Conservation (phyloP, 2,797 vertebrate species). For the Galago senegalensis region DNA sequence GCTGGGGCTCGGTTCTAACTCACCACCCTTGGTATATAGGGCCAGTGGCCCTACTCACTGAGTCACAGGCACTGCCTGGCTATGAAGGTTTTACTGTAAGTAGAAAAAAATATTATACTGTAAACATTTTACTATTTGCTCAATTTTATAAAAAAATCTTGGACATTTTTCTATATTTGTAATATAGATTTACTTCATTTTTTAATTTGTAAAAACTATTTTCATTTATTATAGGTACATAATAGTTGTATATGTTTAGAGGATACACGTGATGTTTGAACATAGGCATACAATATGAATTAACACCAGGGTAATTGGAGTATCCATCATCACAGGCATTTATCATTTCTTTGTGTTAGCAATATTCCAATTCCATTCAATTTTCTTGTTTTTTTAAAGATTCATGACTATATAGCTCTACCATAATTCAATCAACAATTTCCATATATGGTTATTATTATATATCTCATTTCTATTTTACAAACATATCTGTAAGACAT, state of each 20-base stretch:
- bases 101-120: not conserved
- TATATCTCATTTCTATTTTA: not conserved
- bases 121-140: slow-evolving; percentile 4
- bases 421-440: slow-evolving; percentile 44
- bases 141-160: not conserved
- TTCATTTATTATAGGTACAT: not conserved
- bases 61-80: too few relatives aligned
- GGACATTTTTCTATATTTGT: not conserved
- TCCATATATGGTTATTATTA: not conserved
- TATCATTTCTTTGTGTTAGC: not conserved
- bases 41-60: too few relatives aligned
- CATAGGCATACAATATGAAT: not conserved
- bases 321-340: not conserved
- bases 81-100: too few relatives aligned
- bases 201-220: not conserved
- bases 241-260: not conserved
- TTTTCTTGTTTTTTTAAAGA: not conserved
- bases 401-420: not conserved
- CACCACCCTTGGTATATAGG: too few relatives aligned
- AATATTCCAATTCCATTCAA: not conserved
- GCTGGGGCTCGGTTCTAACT: too few relatives aligned
- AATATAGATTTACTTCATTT: slow-evolving; percentile 25
- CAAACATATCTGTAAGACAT: slow-evolving; percentile 32
- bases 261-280: not conserved
- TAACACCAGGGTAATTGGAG: not conserved